These are phyloP conservation scores for Garra rufa DNA, from an alignment of 2,113 vertebrate species.

Conservation along the genomic window DNA sequence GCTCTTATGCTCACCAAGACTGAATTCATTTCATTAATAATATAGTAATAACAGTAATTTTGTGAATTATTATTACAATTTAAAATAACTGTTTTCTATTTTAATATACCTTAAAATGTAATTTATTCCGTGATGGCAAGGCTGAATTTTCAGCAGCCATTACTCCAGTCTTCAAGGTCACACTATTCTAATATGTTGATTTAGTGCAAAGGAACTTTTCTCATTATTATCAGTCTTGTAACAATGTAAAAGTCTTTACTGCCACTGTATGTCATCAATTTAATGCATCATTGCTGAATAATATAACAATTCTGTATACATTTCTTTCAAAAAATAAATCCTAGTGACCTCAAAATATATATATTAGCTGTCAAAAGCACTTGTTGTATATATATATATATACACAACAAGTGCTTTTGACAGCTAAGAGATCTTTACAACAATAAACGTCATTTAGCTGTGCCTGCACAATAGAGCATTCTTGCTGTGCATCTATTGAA, in stretches of 20 bases:
- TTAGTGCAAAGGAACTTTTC: no score
- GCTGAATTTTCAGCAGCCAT: not conserved
- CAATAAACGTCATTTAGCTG: not conserved
- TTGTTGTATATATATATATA: no score
- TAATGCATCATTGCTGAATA: not conserved
- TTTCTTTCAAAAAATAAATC: not conserved
- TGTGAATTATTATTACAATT: not conserved
- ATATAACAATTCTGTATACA: not conserved
- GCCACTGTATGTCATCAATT: not conserved
- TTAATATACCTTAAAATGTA: no score
- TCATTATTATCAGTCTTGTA: not conserved
- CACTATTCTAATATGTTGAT: no score
- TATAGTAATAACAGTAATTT: not conserved
- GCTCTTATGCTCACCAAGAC: no score
- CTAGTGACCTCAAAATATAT: not conserved
- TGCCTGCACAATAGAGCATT: not conserved
- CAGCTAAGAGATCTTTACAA: not conserved
- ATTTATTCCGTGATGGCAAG: no score
- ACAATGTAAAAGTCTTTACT: not conserved
- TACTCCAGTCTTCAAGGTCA: not conserved
- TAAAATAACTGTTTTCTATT: no score
- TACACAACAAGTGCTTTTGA: not conserved
- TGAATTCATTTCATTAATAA: not conserved
- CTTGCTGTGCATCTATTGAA: not conserved
- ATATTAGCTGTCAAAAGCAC: no score